Conservation (phyloP, 2,888 invertebrate genomes). For the Pantelozetes paolii region DNA sequence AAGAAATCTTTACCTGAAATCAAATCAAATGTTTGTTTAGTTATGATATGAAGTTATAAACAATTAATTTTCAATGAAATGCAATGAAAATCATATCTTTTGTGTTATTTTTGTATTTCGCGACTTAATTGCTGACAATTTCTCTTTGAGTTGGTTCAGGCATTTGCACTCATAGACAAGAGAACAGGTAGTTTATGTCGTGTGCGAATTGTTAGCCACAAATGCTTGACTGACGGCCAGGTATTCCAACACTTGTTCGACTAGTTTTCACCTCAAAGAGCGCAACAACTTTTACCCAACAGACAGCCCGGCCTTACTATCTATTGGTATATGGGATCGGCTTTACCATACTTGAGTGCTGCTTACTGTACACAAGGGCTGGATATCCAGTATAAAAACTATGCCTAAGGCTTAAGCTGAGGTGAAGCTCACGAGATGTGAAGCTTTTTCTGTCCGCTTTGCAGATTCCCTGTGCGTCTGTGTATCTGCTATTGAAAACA, state of each 20-base stretch:
- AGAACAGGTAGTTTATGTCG: conserved; percentile 16
- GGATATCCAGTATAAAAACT: no score
- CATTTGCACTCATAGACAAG: not conserved
- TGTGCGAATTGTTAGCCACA: conserved; percentile 10
- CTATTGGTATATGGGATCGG: no score
- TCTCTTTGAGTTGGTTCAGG: not conserved
- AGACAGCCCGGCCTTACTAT: no score
- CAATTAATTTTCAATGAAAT: not conserved
- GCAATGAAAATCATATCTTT: not conserved
- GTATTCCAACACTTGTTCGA: conserved; percentile 24
- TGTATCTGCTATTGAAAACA: not conserved
- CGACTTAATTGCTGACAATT: not conserved
- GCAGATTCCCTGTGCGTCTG: not conserved
- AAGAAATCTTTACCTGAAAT: no score
- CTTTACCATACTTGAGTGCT: no score
- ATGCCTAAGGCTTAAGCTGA: no score
- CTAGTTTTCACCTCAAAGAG: conserved; percentile 11
- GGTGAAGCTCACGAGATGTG: no score
- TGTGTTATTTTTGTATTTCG: not conserved
- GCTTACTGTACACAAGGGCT: no score
- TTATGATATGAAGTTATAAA: no score
- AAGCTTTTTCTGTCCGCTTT: no score
- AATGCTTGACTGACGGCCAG: conserved; percentile 20
- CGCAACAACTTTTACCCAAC: no score
- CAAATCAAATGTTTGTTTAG: no score